These are phyloP conservation scores for Tetrax tetrax DNA, from an alignment of 2,113 vertebrate species.

Conservation along the genomic window DNA sequence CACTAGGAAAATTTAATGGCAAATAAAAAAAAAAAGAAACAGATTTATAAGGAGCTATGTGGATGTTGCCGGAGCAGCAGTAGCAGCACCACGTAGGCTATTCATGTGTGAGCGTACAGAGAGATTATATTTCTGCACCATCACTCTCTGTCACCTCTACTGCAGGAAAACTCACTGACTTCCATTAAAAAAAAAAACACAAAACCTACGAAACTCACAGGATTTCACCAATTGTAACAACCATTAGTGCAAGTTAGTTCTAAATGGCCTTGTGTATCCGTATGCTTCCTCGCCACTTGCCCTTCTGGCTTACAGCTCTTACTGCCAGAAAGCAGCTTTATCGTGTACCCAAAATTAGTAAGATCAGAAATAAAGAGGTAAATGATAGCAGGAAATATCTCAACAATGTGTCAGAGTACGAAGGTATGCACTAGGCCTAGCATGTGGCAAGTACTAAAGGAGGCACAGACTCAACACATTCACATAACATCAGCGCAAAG, in stretches of 20 bases:
- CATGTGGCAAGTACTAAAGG: not conserved
- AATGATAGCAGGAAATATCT: not conserved
- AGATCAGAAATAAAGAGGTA: not conserved
- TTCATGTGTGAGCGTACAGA: not conserved
- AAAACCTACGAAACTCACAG: not conserved
- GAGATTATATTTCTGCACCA: not conserved
- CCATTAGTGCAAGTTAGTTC: not conserved
- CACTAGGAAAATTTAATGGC: not conserved
- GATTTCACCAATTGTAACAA: not conserved
- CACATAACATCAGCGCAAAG: not conserved
- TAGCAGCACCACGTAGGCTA: not conserved
- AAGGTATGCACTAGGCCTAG: not conserved
- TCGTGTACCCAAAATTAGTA: not conserved
- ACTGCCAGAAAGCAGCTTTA: not conserved
- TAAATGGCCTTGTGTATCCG: accelerated
- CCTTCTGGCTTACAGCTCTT: not conserved
- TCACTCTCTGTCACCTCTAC: not conserved
- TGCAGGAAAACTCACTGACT: not conserved
- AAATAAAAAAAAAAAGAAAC: not conserved
- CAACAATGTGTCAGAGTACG: not conserved
- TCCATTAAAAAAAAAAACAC: not conserved
- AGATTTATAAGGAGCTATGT: not conserved
- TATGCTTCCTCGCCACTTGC: not conserved
- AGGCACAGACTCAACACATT: not conserved
- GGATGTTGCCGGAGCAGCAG: conserved; percentile 21